A percentile compares a stretch with the other conserved stretches of the same genome.
Evolutionary conservation across 2,888 invertebrate species (phyloP).

Genomic region (Eilema sororculum): DNA sequence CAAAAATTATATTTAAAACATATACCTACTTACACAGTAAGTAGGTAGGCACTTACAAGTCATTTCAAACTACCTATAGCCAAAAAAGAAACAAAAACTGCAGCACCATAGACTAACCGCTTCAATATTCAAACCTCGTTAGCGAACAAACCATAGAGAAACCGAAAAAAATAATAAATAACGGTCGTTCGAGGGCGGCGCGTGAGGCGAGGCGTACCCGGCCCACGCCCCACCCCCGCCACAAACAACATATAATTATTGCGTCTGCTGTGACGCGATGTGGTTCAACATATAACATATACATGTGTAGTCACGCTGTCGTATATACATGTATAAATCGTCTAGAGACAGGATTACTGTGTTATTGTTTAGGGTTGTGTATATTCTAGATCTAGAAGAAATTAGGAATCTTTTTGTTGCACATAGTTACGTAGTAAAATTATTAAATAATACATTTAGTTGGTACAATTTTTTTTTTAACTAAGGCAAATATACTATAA

Average conservation of each 20-base stretch:
- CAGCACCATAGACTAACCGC: constrained; percentile 16
- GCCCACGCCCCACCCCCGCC: constrained; percentile 75
- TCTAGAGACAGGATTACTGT: background rate
- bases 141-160: constrained; percentile 47
- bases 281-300: constrained; percentile 12
- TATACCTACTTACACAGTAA: background rate
- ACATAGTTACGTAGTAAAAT: too few relatives aligned
- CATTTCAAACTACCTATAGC: background rate
- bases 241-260: constrained; percentile 69
- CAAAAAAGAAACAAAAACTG: background rate
- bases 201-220: constrained; percentile 59
- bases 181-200: constrained; percentile 59
- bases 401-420: too few relatives aligned
- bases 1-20: background rate
- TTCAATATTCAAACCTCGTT: constrained; percentile 44
- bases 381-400: too few relatives aligned
- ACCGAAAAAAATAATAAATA: constrained; percentile 52
- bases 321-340: background rate
- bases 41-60: too few relatives aligned
- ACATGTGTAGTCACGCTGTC: background rate
- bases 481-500: too few relatives aligned
- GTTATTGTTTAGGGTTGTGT: background rate
- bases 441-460: too few relatives aligned
- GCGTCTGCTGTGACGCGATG: constrained; percentile 42
- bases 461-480: too few relatives aligned